A percentile compares a stretch with the other conserved stretches of the same genome.
These are phyloP conservation scores for Poicephalus meyeri DNA, from an alignment of 2,113 vertebrate genomes.

Conservation along the genomic window DNA sequence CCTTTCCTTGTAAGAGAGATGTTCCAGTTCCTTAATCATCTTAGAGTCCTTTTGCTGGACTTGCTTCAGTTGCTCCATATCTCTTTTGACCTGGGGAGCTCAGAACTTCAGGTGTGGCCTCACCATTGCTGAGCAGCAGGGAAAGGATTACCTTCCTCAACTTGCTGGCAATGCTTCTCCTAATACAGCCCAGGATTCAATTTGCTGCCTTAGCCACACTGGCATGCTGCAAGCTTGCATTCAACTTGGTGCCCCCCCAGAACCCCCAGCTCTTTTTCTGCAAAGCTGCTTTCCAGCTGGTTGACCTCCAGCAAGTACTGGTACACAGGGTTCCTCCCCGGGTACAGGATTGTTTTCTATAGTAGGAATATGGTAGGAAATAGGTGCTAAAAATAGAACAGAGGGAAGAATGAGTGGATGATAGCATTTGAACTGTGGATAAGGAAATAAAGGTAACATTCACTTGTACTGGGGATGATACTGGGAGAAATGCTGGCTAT, in stretches of 20 bases:
- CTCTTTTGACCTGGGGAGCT: background rate
- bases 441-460: background rate
- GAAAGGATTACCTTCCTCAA: background rate
- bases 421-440: background rate
- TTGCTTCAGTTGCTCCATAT: background rate
- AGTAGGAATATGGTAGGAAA: background rate
- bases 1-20: background rate
- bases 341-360: background rate
- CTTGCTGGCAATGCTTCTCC: background rate
- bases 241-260: background rate
- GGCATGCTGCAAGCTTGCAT: background rate
- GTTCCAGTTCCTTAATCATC: background rate
- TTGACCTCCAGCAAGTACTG: background rate
- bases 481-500: background rate
- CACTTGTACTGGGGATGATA: background rate
- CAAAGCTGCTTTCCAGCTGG: background rate
- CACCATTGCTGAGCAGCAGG: background rate
- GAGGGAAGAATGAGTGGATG: background rate
- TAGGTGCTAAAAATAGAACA: background rate
- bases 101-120: background rate
- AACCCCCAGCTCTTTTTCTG: background rate
- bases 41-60: background rate
- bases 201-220: background rate
- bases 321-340: background rate
- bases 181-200: background rate